phyloP scores from a whole-genome alignment of 2,797 vertebrate species.

The Malurus splendens region DNA sequence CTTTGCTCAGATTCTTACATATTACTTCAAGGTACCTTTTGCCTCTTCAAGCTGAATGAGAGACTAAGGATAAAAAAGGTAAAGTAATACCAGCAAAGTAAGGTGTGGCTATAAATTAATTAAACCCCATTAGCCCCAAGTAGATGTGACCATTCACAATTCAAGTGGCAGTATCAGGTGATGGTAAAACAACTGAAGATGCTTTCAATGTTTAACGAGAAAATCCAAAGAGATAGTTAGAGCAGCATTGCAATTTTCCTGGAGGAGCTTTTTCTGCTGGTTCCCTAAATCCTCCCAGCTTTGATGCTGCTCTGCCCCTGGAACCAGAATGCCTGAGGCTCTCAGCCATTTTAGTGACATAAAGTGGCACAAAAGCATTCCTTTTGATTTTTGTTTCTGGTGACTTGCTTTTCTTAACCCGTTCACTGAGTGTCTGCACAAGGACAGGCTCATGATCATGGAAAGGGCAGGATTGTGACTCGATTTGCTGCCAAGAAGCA shows the following conservation, averaged over 20 bases:
- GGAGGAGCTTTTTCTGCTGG: not conserved
- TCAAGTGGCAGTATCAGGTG: not conserved
- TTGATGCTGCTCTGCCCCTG: not conserved
- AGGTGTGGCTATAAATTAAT: conserved; percentile 37
- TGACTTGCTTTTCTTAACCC: not conserved
- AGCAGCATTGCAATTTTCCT: not conserved
- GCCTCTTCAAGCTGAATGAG: not conserved
- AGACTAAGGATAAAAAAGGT: rapidly evolving
- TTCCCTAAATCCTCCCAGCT: not conserved
- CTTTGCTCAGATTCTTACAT: not conserved
- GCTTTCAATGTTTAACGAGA: not conserved
- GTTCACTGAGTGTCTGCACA: not conserved
- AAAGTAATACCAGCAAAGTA: not conserved
- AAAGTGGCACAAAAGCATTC: not conserved
- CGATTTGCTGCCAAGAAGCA: not conserved
- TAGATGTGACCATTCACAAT: not conserved
- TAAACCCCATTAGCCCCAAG: conserved; percentile 1
- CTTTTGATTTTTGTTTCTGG: not conserved
- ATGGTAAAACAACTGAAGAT: not conserved
- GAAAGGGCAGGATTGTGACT: not conserved
- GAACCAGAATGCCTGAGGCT: not conserved
- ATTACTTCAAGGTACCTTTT: not conserved
- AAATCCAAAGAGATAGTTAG: not conserved
- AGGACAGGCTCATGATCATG: rapidly evolving
- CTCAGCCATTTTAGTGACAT: not conserved